Evolutionary conservation across 2,888 invertebrate genomes (phyloP).

Genomic region (Osmoderma eremita): DNA sequence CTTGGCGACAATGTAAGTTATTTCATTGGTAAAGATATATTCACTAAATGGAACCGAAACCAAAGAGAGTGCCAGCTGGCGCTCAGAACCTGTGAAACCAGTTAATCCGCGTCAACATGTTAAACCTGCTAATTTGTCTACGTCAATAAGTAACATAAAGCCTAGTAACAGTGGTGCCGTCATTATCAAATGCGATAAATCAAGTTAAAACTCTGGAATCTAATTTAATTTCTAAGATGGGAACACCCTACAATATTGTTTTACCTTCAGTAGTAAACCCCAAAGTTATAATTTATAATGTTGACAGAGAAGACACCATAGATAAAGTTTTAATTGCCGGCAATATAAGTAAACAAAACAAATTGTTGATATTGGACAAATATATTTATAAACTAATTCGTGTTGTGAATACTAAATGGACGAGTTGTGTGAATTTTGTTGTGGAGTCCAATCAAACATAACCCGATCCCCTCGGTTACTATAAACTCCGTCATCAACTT

Average conservation of each 20-base stretch:
- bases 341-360: neutral
- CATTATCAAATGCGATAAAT: too few species aligned
- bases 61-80: too few species aligned
- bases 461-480: too few species aligned
- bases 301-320: neutral
- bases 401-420: neutral
- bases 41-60: too few species aligned
- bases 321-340: neutral
- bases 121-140: slow-evolving; percentile 1
- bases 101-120: neutral
- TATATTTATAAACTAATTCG: too few species aligned
- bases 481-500: too few species aligned
- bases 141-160: neutral
- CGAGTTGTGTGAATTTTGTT: slow-evolving; percentile 1
- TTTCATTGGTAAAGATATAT: too few species aligned
- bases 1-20: too few species aligned
- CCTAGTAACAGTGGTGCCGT: neutral
- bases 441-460: neutral
- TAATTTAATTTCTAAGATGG: too few species aligned
- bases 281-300: neutral
- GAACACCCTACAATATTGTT: neutral
- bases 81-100: slow-evolving; percentile 5
- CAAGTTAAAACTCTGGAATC: too few species aligned
- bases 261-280: neutral
- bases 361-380: neutral